phyloP scores from a whole-genome alignment of 2,797 vertebrate genomes.

The Hafferia zeledoni region DNA sequence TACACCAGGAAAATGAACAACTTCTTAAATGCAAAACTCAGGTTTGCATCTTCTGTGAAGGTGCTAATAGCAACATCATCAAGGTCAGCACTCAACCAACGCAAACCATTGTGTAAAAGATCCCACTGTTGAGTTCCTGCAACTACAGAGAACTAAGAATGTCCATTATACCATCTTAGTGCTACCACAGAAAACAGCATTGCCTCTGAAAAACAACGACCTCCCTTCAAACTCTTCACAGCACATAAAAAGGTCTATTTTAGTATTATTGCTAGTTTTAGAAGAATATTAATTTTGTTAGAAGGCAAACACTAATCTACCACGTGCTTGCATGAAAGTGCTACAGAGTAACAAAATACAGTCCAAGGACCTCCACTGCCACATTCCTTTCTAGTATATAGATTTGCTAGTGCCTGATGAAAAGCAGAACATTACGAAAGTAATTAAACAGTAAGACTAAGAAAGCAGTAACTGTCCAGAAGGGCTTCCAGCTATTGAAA shows the following conservation, averaged over 20 bases:
- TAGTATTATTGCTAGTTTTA: background rate
- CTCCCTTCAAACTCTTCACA: background rate
- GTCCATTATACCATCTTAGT: background rate
- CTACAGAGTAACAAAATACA: background rate
- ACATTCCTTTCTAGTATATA: background rate
- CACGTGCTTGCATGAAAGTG: background rate
- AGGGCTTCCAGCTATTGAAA: background rate
- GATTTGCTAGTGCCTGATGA: background rate
- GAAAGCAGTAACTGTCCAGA: background rate
- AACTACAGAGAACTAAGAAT: background rate
- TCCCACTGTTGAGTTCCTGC: background rate
- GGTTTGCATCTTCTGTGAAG: background rate
- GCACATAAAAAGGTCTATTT: background rate
- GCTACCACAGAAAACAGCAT: background rate
- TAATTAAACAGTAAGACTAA: background rate
- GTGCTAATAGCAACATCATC: background rate
- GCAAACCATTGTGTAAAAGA: background rate
- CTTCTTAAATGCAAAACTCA: background rate
- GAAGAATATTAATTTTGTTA: background rate
- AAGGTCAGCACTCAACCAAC: background rate
- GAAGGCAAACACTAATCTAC: background rate
- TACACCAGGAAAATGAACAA: background rate
- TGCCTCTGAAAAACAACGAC: background rate
- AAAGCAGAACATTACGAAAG: background rate
- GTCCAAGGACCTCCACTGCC: background rate